Evolutionary conservation across 2,888 invertebrate genomes (phyloP).

Genomic region (Chloromyia formosa): DNA sequence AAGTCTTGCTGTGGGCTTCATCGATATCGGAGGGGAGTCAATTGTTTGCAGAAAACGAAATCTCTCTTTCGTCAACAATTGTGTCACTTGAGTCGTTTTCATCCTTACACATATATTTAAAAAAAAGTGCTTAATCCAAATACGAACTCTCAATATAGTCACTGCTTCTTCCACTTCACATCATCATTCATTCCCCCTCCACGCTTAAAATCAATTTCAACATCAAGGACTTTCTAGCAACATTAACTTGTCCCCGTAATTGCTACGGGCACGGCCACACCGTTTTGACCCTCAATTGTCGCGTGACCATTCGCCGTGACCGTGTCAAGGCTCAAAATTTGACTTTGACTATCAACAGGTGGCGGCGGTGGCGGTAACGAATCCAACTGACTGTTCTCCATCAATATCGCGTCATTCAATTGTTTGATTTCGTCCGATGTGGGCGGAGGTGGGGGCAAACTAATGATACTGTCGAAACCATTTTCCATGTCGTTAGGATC

Average conservation of each 20-base stretch:
- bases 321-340: neutral
- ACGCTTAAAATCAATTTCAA: too few relatives aligned
- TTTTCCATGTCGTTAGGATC: conserved; percentile 52
- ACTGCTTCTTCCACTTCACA: too few relatives aligned
- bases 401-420: conserved; percentile 58
- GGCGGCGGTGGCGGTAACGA: conserved; percentile 63
- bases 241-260: conserved; percentile 53
- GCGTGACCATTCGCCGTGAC: conserved; percentile 38
- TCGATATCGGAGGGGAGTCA: too few relatives aligned
- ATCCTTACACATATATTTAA: too few relatives aligned
- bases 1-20: too few relatives aligned
- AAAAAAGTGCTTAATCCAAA: too few relatives aligned
- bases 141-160: too few relatives aligned
- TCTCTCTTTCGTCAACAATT: too few relatives aligned
- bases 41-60: too few relatives aligned
- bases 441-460: conserved; percentile 63
- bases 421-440: conserved; percentile 62
- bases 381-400: conserved; percentile 61
- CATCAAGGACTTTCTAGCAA: conserved; percentile 17
- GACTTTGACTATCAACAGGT: conserved; percentile 26
- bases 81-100: too few relatives aligned
- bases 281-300: conserved; percentile 50
- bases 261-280: conserved; percentile 50
- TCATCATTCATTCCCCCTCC: too few relatives aligned
- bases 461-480: conserved; percentile 62